Evolutionary conservation across 1,140 invertebrate species (phyloP).

Genomic region (Lordiphosa stackelbergi): DNA sequence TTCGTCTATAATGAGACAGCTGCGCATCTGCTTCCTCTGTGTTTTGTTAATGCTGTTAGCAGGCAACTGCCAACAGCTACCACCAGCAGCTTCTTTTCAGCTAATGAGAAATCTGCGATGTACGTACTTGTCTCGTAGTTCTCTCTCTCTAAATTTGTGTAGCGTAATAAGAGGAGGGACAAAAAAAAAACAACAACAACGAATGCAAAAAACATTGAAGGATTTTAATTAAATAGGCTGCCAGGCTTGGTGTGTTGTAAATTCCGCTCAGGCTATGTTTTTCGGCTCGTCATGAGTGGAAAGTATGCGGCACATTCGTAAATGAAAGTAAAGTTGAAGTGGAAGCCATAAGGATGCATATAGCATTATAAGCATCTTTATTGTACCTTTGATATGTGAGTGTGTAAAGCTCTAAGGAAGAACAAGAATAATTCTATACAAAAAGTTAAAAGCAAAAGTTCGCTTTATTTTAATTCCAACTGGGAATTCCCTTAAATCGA

Average conservation of each 20-base stretch:
- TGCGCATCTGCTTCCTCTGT: constrained; percentile 37
- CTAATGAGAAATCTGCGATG: constrained; percentile 62
- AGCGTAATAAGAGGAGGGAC: constrained; percentile 33
- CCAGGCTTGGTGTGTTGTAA: constrained; percentile 33
- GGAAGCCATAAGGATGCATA: constrained; percentile 27
- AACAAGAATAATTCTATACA: too few relatives aligned
- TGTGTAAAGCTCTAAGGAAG: not conserved
- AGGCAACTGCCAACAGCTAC: constrained; percentile 25
- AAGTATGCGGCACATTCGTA: constrained; percentile 9
- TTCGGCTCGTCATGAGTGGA: constrained; percentile 8
- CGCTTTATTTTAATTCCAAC: too few relatives aligned
- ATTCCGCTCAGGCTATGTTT: constrained; percentile 17
- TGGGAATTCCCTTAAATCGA: too few relatives aligned
- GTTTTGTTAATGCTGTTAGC: constrained; percentile 66
- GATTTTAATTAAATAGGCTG: constrained; percentile 72
- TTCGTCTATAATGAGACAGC: constrained; percentile 58
- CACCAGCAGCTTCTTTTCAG: constrained; percentile 68
- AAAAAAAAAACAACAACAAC: constrained; percentile 20
- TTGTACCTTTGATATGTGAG: constrained; percentile 3
- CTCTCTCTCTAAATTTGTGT: constrained; percentile 28
- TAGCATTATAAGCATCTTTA: constrained; percentile 6
- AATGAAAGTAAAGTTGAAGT: constrained; percentile 39
- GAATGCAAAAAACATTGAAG: constrained; percentile 56
- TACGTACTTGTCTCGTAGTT: not conserved
- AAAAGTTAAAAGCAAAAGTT: too few relatives aligned